These are phyloP conservation scores for Arbacia lixula DNA, from an alignment of 53 echinoderm and acorn worm species.

Conservation along the genomic window DNA sequence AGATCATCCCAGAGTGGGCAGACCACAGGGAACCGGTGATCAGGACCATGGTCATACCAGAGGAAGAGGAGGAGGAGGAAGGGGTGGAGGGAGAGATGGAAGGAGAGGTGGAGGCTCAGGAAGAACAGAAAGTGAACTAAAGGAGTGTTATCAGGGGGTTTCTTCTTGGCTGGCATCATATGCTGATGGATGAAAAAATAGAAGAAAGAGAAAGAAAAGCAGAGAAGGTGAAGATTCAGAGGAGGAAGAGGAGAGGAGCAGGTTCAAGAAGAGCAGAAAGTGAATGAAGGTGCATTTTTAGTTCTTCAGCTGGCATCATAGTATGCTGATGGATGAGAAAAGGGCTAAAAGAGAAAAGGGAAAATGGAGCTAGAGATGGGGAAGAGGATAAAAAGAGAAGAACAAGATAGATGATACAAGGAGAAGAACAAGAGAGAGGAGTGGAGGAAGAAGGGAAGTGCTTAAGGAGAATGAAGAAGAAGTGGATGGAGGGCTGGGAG, in stretches of 20 bases:
- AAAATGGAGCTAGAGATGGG: too few species aligned
- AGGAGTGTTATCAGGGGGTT: too few species aligned
- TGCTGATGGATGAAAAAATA: too few species aligned
- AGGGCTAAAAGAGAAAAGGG: too few species aligned
- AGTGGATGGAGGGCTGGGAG: neutral
- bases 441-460: neutral
- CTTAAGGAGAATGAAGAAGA: neutral
- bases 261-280: too few species aligned
- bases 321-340: too few species aligned
- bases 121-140: slow-evolving; percentile 6
- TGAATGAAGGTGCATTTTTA: too few species aligned
- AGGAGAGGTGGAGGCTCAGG: slow-evolving; percentile 24
- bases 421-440: neutral
- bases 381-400: neutral
- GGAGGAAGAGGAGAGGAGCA: too few species aligned
- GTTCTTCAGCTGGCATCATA: too few species aligned
- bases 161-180: too few species aligned
- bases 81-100: slow-evolving; percentile 40
- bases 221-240: too few species aligned
- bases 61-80: slow-evolving; percentile 55
- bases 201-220: too few species aligned
- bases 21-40: slow-evolving; percentile 79
- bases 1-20: slow-evolving; percentile 86
- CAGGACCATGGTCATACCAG: slow-evolving; percentile 72
- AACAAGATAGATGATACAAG: neutral